Evolutionary conservation across 2,888 invertebrate genomes (phyloP), one percentile per base, ranked within the genome.

Genomic region (Pyrgus malvae): DNA sequence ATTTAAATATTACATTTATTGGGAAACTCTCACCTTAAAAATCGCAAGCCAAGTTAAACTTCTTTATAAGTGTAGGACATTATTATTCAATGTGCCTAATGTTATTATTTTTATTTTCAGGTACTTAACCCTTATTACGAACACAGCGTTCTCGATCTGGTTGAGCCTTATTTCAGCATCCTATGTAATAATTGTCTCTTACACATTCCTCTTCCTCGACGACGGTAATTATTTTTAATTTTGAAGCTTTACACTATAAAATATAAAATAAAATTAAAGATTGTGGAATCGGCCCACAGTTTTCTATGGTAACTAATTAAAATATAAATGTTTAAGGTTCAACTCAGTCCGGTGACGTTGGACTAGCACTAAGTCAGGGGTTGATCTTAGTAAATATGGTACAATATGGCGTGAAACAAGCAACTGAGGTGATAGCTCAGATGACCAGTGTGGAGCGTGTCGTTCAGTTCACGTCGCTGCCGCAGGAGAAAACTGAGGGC

Each of bases 391-490:
- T 95, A 51, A 96, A 95, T 59, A 94, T 96, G 94, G 92, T 96
- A 55, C 96, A 96, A 74, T 93, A 94, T 83, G 95, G 95, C 6
- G 93, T 96, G 59, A 91, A 96, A 55, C 95, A 96, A 75, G 92
- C 94, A 25, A 94, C 96, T 0, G 96, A 96, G 72, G 92, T 93
- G 19, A 89, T 94, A 46, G 93, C 93, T n/a, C 93, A 94, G 67
- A 95, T 95, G 94, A 94, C 94, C 3, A 93, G 94, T 48, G 97
- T 97, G 0, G 97, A 97, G 76, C 90, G 97, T 46, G 93, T 97
- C 1, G 76, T 95, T 17, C 95, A 97, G 72, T 97, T 96, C 78
- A 93, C 94, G 0, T 89, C 93, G 11, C 78, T 97, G 19, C 93
- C 94, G 0, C 91, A 93, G 35, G 97, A 97, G 78, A 92, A 92